Evolutionary conservation across 2,888 invertebrate species (phyloP).

Genomic region (Achlya flavicornis): DNA sequence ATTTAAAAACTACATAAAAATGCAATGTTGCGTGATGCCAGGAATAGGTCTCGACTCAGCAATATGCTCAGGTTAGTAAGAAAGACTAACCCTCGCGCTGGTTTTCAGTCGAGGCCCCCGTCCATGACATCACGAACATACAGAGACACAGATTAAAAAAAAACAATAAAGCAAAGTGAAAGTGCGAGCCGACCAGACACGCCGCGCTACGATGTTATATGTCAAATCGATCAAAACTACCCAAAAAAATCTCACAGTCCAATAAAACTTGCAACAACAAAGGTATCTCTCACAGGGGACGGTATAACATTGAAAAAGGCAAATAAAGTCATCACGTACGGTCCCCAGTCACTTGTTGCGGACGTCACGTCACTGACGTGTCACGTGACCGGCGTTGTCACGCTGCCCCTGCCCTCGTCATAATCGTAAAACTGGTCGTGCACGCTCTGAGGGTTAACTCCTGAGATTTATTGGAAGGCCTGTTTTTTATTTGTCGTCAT

Average conservation of each 20-base stretch:
- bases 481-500: background rate
- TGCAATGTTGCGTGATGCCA: too few relatives aligned
- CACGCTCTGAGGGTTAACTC: background rate
- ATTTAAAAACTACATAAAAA: too few relatives aligned
- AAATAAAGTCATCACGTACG: conserved; percentile 7
- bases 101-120: too few relatives aligned
- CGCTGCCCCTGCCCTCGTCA: background rate
- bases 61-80: too few relatives aligned
- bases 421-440: conserved; percentile 3
- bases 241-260: background rate
- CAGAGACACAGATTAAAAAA: too few relatives aligned
- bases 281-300: background rate
- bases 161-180: too few relatives aligned
- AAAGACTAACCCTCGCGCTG: too few relatives aligned
- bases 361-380: conserved; percentile 7
- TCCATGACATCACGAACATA: too few relatives aligned
- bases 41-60: too few relatives aligned
- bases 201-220: too few relatives aligned
- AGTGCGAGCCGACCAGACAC: too few relatives aligned
- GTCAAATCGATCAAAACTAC: background rate
- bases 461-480: background rate
- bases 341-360: background rate
- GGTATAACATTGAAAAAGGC: background rate
- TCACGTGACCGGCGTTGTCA: background rate
- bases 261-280: background rate